These are phyloP conservation scores for Nysson spinosus DNA, from an alignment of 2,888 invertebrate species.

Conservation along the genomic window DNA sequence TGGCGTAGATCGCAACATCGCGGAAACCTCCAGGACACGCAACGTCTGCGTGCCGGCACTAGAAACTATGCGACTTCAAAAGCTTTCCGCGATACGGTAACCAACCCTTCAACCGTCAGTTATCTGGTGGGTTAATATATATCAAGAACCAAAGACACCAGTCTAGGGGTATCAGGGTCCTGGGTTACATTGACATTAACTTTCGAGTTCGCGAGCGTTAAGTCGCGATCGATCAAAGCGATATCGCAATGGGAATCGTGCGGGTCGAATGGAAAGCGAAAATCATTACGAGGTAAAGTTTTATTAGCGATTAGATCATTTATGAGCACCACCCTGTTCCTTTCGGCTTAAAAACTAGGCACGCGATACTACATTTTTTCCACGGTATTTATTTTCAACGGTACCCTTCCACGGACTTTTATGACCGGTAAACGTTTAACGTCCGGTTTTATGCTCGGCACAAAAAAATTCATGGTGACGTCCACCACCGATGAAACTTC, in stretches of 20 bases:
- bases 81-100: constrained; percentile 50
- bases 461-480: background rate
- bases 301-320: background rate
- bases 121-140: constrained; percentile 53
- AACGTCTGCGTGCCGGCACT: constrained; percentile 71
- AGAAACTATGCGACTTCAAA: constrained; percentile 72
- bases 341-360: constrained; percentile 1
- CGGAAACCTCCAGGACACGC: constrained; percentile 66
- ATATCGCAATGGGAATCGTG: background rate
- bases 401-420: background rate
- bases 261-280: background rate
- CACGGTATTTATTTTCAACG: background rate
- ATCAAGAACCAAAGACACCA: constrained; percentile 55
- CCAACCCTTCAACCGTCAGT: constrained; percentile 24
- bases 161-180: constrained; percentile 54
- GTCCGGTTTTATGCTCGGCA: background rate
- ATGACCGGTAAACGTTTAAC: constrained; percentile 15
- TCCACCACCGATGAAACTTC: background rate
- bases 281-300: background rate
- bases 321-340: background rate
- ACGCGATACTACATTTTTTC: constrained; percentile 13
- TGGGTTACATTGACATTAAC: constrained; percentile 63
- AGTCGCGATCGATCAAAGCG: constrained; percentile 52
- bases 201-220: constrained; percentile 59
- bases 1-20: constrained; percentile 21